Evolutionary conservation across 1,140 invertebrate genomes (phyloP), one percentile per base, ranked within the genome.

Genomic region (Euborellia annulipes): DNA sequence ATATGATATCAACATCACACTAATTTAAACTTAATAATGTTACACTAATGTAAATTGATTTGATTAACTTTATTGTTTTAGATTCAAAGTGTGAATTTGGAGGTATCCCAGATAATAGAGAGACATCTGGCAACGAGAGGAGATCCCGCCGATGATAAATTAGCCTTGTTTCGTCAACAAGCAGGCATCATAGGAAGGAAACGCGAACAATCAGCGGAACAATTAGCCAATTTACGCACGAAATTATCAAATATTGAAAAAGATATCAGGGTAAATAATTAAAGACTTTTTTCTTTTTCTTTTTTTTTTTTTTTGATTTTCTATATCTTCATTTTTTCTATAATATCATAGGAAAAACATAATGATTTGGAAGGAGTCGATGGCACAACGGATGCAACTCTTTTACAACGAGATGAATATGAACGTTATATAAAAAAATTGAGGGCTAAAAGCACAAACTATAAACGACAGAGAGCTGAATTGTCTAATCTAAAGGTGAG

Each of bases 91-190:
- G 60, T 78, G 11, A 78, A 74, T 50, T 54, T 63, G 38, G 76
- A 82, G 59, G 66, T 80, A 16, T 78, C 78, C 48, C 60, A 65
- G 41, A 53, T 71, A 17, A 63, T 73, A 0, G 68, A 73, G 51
- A 62, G 62, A 38, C 62, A 66, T 27, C 53, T 74, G 46, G 66
- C 68, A 3, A 58, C 61, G 2, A 55, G 61, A 1, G 23, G 23
- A 27, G 65, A 67, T 41, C 64, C 67, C 1, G 70, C 70, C 17
- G 70, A 76, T 52, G 84, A 88, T 59, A 85, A 85, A 62, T 68
- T 87, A 45, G 76, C 78, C 3, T 76, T 86, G 20, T 89, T 86
- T 56, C 68, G 84, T 32, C 85, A 91, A 56, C 85, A 90, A 64
- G 83, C 85, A 2, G 72, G 77, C 0, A 80, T 85, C 13, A 80